Evolutionary conservation across 2,113 vertebrate genomes (phyloP), one percentile per base, ranked within the genome.

Genomic region (Girardinichthys multiradiatus): DNA sequence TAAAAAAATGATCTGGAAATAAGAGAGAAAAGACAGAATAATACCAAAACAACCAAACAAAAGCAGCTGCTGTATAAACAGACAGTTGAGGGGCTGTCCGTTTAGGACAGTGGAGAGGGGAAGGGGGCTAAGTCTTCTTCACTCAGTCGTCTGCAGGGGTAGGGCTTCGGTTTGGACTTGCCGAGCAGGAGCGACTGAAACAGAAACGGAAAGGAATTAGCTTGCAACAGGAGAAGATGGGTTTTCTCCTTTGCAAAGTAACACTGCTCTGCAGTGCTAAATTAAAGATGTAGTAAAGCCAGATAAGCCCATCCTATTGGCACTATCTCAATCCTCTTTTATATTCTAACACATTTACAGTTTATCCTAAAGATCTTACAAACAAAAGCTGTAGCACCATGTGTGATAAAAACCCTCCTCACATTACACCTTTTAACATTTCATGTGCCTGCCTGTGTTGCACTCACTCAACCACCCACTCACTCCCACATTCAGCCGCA

Each of bases 111-210:
- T 48, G 68, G 54, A 42, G 30, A 29, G 59, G 45, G 28, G 3
- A 29, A 42, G 39, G 35, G 2, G 68, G 6, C 2, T 70, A 77
- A 66, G 48, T 68, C 72, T 81, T 89, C 69, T 68, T 87, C 79
- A 65, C 31, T 93, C 90, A 93, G 86, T 91, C 89, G 5, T 87
- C 90, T 27, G 85, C 90, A 27, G 92, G 91, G 1, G 90, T 91
- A 10, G 92, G 76, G 74, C 92, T 94, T 80, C 90, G 90, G 87
- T 90, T 79, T 63, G 84, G 92, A 84, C 83, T 94, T 86, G 88
- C 86, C 42, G 94, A 93, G 70, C 93, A 92, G 90, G 94, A 95
- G 84, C 92, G 93, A 91, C 94, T 95, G 85, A 90, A 88, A 92
- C 81, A 92, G 54, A 92, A 77, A 92, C 9, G 30, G 17, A 76